Percentiles rank a stretch among this genome's conserved stretches.
phyloP scores from a whole-genome alignment of 2,888 invertebrate species.

The Agelastica alni region DNA sequence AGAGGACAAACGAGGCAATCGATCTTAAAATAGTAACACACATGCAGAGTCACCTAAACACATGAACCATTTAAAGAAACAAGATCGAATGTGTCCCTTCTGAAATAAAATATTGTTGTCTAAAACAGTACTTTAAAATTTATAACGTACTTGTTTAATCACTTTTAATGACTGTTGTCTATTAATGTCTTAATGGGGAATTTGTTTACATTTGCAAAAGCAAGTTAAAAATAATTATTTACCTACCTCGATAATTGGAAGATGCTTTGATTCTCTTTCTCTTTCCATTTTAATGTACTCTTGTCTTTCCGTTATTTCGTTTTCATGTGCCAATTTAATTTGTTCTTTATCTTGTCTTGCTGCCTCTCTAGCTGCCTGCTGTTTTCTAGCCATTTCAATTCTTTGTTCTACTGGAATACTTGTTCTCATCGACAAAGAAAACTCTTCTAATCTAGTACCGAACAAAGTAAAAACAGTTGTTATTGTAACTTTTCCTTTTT shows the following conservation, averaged over 20 bases:
- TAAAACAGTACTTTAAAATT: too few species aligned
- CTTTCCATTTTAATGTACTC: conserved; percentile 82
- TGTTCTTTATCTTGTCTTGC: conserved; percentile 74
- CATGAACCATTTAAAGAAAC: too few species aligned
- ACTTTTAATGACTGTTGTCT: too few species aligned
- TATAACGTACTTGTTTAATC: too few species aligned
- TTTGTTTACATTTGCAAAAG: neutral
- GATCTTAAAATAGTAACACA: too few species aligned
- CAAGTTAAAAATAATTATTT: neutral
- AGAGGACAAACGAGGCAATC: too few species aligned
- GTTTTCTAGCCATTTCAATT: conserved; percentile 73
- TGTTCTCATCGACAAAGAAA: conserved; percentile 66
- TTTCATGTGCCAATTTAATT: conserved; percentile 67
- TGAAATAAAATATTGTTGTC: too few species aligned
- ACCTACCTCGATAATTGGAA: conserved; percentile 84
- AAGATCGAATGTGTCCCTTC: too few species aligned
- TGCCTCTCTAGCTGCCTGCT: conserved; percentile 76
- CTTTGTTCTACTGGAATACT: conserved; percentile 74
- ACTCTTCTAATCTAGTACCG: conserved; percentile 66
- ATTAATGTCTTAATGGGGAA: too few species aligned
- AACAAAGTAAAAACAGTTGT: too few species aligned
- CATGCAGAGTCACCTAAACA: too few species aligned
- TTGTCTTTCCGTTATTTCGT: conserved; percentile 80
- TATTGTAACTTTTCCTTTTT: too few species aligned
- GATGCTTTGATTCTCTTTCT: conserved; percentile 79